Conservation (phyloP, 2,797 vertebrate species). For the Acrossocheilus wenchowensis region DNA sequence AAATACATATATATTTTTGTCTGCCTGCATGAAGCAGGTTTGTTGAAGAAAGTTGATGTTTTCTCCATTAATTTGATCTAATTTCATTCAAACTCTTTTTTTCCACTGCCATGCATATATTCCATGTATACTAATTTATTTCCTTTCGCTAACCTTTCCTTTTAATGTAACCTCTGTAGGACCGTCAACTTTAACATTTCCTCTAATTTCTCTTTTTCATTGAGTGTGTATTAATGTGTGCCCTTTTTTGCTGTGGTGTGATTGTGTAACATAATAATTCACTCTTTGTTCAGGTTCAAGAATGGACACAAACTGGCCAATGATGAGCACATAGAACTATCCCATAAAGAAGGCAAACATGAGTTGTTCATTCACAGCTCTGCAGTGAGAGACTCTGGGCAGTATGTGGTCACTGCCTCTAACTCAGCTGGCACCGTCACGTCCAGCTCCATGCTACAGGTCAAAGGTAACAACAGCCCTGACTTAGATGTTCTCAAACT, state of each 20-base stretch:
- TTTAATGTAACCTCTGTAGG: neutral
- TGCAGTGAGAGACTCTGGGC: slow-evolving; percentile 77
- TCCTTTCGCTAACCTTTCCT: slow-evolving; percentile 10
- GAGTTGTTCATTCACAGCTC: slow-evolving; percentile 80
- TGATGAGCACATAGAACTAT: slow-evolving; percentile 77
- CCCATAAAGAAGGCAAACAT: slow-evolving; percentile 81
- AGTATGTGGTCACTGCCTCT: slow-evolving; percentile 76
- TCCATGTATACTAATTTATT: slow-evolving; percentile 36
- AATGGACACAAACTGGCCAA: slow-evolving; percentile 81
- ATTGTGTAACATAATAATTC: slow-evolving; percentile 79
- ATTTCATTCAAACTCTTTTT: neutral
- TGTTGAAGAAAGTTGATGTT: neutral
- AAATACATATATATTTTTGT: neutral
- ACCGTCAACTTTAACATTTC: slow-evolving; percentile 33
- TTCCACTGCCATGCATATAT: neutral
- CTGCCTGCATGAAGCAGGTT: slow-evolving; percentile 29
- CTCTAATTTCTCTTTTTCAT: slow-evolving; percentile 28
- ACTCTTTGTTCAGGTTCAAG: slow-evolving; percentile 91
- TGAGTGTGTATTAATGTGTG: slow-evolving; percentile 37
- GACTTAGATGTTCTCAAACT: slow-evolving; percentile 65
- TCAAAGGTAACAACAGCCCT: slow-evolving; percentile 77
- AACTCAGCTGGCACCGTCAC: slow-evolving; percentile 76
- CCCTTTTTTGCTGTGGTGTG: slow-evolving; percentile 60
- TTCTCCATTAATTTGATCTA: neutral
- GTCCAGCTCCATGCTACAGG: slow-evolving; percentile 79